Conservation (phyloP, 2,888 invertebrate genomes). For the Epistrophella euchroma region DNA sequence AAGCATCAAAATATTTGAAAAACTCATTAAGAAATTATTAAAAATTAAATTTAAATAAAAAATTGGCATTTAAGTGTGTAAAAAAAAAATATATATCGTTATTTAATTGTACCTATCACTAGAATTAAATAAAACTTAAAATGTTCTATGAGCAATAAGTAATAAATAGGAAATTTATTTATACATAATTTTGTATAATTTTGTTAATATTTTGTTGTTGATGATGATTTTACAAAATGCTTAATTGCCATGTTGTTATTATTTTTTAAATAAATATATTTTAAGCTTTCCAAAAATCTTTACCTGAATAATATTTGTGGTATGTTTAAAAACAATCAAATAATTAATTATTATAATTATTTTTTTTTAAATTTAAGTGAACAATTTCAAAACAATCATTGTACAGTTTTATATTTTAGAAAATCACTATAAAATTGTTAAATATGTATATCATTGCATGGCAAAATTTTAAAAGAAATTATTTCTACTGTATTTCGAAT, state of each 20-base stretch:
- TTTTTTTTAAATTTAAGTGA: background rate
- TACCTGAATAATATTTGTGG: conserved; percentile 45
- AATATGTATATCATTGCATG: conserved; percentile 24
- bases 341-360: background rate
- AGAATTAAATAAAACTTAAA: conserved; percentile 33
- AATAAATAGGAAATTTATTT: conserved; percentile 52
- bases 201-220: conserved; percentile 54
- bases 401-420: conserved; percentile 65
- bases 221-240: conserved; percentile 22
- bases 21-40: conserved; percentile 16
- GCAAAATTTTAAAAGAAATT: conserved; percentile 14
- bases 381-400: conserved; percentile 32
- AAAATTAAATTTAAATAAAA: conserved; percentile 7
- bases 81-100: conserved; percentile 34
- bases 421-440: conserved; percentile 33
- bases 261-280: background rate
- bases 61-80: conserved; percentile 48
- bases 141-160: conserved; percentile 72
- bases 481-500: conserved; percentile 50
- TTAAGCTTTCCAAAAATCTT: conserved; percentile 22
- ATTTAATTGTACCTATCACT: conserved; percentile 73
- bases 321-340: conserved; percentile 19
- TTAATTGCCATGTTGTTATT: background rate
- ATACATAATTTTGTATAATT: conserved; percentile 23
- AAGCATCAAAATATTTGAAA: conserved; percentile 23